Conservation (phyloP, 2,113 vertebrate genomes). For the Pimephales promelas region DNA sequence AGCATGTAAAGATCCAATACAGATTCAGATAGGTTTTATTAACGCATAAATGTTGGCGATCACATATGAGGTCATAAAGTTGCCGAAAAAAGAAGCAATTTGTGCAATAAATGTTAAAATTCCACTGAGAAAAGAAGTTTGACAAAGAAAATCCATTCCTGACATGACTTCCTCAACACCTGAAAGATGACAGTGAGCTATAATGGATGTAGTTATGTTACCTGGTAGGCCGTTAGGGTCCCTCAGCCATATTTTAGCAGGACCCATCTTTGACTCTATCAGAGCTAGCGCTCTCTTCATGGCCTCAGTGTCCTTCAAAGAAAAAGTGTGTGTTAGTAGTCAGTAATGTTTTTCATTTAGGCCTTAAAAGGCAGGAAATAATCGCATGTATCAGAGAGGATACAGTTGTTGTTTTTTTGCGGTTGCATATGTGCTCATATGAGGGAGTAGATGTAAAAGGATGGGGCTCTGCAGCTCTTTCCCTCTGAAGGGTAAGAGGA, state of each 20-base stretch:
- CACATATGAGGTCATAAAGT: background rate
- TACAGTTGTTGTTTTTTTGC: constrained; percentile 24
- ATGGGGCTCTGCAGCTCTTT: constrained; percentile 25
- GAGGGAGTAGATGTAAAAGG: constrained; percentile 24
- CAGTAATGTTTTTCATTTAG: background rate
- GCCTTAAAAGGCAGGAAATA: background rate
- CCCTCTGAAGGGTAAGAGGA: constrained; percentile 36
- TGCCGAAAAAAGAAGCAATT: background rate
- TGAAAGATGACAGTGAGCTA: background rate
- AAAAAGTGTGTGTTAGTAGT: constrained; percentile 18
- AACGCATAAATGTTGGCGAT: background rate
- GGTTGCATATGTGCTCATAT: background rate
- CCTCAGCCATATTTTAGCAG: constrained; percentile 93
- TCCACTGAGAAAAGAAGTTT: background rate
- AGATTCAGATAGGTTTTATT: background rate
- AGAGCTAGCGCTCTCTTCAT: constrained; percentile 93
- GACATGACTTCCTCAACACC: background rate
- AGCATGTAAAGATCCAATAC: background rate
- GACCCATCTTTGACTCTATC: constrained; percentile 94
- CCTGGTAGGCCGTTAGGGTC: constrained; percentile 91
- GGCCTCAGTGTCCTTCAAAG: constrained; percentile 90
- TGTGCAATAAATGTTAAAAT: background rate
- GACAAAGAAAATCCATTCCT: too few species aligned
- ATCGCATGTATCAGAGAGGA: background rate
- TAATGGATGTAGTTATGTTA: constrained; percentile 62